phyloP scores from a whole-genome alignment of 2,888 invertebrate genomes.

The Merodon equestris region DNA sequence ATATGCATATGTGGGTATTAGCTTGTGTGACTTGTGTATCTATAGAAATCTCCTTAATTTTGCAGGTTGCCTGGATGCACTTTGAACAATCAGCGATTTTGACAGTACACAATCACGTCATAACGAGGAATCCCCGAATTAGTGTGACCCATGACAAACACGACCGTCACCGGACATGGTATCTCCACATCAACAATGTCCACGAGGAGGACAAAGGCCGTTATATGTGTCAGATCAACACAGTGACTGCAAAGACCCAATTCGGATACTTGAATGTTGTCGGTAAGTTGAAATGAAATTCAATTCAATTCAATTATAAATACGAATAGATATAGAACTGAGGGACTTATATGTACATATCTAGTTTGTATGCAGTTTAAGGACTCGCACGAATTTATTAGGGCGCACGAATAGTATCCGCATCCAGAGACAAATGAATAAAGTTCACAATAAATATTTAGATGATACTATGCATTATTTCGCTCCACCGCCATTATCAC shows the following conservation, averaged over 20 bases:
- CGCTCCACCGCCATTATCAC: conserved; percentile 2
- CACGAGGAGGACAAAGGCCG: conserved; percentile 94
- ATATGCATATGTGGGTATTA: background rate
- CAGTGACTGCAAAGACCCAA: conserved; percentile 94
- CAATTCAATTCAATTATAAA: too few relatives aligned
- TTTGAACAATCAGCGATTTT: conserved; percentile 95
- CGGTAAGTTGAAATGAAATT: conserved; percentile 84
- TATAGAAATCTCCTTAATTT: conserved; percentile 69
- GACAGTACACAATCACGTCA: conserved; percentile 96
- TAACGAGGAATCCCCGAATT: conserved; percentile 94
- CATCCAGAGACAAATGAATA: conserved; percentile 27
- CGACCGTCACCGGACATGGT: conserved; percentile 92
- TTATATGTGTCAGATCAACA: conserved; percentile 97
- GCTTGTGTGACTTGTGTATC: conserved; percentile 5
- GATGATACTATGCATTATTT: conserved; percentile 58
- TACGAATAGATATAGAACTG: conserved; percentile 7
- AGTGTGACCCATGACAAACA: conserved; percentile 93
- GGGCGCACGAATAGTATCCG: conserved; percentile 33
- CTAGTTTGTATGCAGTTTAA: too few relatives aligned
- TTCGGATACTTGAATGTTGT: conserved; percentile 95
- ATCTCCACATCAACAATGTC: conserved; percentile 93
- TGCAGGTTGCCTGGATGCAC: conserved; percentile 97
- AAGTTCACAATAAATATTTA: conserved; percentile 55
- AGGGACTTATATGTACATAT: too few relatives aligned
- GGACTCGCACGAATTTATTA: conserved; percentile 22